Percentiles rank a stretch among this genome's conserved stretches.
Evolutionary conservation across 1,140 invertebrate genomes (phyloP).

Genomic region (Cherax destructor): DNA sequence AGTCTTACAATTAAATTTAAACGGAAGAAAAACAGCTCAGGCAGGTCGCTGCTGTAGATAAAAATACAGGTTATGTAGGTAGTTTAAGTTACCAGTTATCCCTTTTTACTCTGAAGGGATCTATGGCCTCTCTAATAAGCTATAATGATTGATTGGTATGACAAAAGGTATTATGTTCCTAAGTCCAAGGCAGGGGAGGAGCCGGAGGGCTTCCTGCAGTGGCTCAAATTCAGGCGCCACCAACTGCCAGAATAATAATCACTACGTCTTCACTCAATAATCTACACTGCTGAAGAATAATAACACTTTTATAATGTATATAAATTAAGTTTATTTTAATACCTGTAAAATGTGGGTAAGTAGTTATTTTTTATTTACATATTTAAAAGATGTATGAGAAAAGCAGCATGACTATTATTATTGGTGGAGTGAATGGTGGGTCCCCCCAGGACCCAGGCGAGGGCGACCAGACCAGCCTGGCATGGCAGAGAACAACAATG

Average conservation of each 20-base stretch:
- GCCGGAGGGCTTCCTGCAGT: not conserved
- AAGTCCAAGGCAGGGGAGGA: not conserved
- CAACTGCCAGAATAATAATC: not conserved
- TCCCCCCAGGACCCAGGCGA: not conserved
- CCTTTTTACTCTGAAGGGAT: too few species aligned
- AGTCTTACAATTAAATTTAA: too few species aligned
- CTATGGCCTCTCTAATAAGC: not conserved
- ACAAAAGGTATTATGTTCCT: not conserved
- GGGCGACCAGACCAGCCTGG: slow-evolving; percentile 24
- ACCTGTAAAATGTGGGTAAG: too few species aligned
- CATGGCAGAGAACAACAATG: slow-evolving; percentile 55
- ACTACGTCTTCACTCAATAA: not conserved
- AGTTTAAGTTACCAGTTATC: too few species aligned
- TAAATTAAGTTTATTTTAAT: too few species aligned
- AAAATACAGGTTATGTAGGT: too few species aligned
- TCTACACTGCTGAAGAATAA: not conserved
- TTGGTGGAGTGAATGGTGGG: not conserved
- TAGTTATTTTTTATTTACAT: too few species aligned
- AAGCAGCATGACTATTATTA: not conserved
- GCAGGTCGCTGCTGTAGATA: too few species aligned
- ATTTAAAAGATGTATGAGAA: too few species aligned
- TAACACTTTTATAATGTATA: not conserved
- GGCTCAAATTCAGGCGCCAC: slow-evolving; percentile 6
- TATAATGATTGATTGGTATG: not conserved
- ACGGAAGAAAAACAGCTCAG: too few species aligned